Evolutionary conservation across 2,113 vertebrate genomes (phyloP), one percentile per base, ranked within the genome.

Genomic region (Cathartes aura): DNA sequence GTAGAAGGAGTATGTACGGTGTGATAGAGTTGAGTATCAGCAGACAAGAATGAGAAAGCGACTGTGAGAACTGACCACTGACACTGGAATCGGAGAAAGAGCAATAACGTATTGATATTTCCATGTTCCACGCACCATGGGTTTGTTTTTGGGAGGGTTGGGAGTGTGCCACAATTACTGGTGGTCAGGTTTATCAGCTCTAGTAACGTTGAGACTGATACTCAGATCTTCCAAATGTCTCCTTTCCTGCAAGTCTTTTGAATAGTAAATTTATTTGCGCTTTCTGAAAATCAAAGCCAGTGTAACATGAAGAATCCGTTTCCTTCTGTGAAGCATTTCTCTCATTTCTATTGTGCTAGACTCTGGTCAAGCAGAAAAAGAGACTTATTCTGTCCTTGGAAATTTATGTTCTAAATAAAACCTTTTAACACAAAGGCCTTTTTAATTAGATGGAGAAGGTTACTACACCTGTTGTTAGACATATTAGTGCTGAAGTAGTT

Each of bases 401-500:
- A 79, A 78, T 5, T 8, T 17, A 12, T 50, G 38, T 55, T 43
- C 55, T 75, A 63, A 87, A 60, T 64, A 30, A 76, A 96, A 52
- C 70, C 56, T 92, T 89, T 68, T 94, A 91, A 97, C 42, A 22
- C 50, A n/a, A 34, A 94, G 88, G 15, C 55, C 32, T 93, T 87
- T 92, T 80, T 73, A 27, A 63, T 81, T 79, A 98, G 98, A 63
- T 90, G 55, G 98, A 97, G 89, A 97, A 97, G 48, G 85, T 62
- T 3, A 5, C 64, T 7, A 14, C 79, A 5, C 97, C 96, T 67
- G 94, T 80, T 13, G 48, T 95, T 45, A 97, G 99, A 40, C 98
- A 98, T 21, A 96, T 98, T 5, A 98, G 98, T 59, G 98, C 97
- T 36, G 98, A 98, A 45, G 98, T 98, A 0, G 98, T 98, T 12